These are phyloP conservation scores for Asarcornis scutulata DNA, from an alignment of 2,113 vertebrate species.

Conservation along the genomic window DNA sequence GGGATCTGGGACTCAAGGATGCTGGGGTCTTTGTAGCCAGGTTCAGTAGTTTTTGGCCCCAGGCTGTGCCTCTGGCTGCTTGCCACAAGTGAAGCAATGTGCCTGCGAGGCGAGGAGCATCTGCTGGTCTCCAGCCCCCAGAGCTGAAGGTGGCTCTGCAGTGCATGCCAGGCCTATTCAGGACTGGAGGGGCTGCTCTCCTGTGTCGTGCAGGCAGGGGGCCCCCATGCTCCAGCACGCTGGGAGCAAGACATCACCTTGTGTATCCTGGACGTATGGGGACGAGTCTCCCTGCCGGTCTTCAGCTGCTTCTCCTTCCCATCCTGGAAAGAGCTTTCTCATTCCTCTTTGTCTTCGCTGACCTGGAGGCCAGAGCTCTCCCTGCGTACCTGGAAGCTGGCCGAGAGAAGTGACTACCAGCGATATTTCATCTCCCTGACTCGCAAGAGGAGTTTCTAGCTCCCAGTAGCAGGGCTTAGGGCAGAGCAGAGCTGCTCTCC, in stretches of 20 bases:
- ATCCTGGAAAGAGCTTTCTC: not conserved
- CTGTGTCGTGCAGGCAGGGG: slow-evolving; percentile 29
- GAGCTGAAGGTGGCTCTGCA: not conserved
- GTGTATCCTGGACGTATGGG: rapidly evolving
- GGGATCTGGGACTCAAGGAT: not conserved
- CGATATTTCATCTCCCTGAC: not conserved
- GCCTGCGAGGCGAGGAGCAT: too few relatives aligned
- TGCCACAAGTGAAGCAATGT: not conserved
- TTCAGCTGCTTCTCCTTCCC: not conserved
- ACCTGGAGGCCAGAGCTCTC: not conserved
- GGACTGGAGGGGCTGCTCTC: not conserved
- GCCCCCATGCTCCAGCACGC: not conserved
- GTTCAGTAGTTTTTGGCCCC: not conserved
- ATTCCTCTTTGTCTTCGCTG: not conserved
- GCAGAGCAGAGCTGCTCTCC: not conserved
- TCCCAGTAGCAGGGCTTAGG: not conserved
- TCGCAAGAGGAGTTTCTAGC: not conserved
- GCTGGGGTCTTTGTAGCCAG: not conserved
- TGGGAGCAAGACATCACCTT: rapidly evolving
- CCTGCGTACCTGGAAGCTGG: not conserved
- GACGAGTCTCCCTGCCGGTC: not conserved
- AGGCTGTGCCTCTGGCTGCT: not conserved
- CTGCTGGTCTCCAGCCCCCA: not conserved
- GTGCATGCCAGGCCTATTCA: rapidly evolving
- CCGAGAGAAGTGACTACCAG: not conserved